Evolutionary conservation across 2,113 vertebrate species (phyloP).

Genomic region (Pteropus alecto): DNA sequence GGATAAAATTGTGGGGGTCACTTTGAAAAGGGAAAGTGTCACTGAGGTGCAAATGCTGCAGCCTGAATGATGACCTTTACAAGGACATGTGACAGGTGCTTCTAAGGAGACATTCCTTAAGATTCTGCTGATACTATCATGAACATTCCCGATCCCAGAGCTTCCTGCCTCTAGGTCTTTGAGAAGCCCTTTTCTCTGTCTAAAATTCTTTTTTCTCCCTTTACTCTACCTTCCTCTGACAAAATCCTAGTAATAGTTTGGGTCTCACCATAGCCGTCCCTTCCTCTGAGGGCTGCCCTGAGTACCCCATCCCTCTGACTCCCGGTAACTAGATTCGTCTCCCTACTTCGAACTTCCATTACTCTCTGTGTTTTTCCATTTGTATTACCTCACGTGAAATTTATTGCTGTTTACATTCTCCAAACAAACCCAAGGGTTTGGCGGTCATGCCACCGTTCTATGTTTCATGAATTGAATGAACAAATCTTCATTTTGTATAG

Average conservation of each 20-base stretch:
- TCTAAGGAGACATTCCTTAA: background rate
- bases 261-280: background rate
- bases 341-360: background rate
- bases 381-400: background rate
- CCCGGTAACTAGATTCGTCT: background rate
- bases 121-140: background rate
- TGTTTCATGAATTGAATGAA: background rate
- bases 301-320: rapidly evolving
- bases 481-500: background rate
- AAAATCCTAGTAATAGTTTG: background rate
- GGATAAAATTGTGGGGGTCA: background rate
- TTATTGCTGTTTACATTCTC: background rate
- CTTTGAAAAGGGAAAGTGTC: background rate
- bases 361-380: background rate
- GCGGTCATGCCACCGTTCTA: background rate
- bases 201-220: background rate
- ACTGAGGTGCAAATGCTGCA: background rate
- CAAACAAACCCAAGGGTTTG: background rate
- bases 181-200: background rate
- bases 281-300: background rate
- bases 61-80: background rate
- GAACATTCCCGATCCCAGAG: background rate
- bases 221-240: background rate
- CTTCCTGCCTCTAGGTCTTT: background rate
- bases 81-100: background rate